Evolutionary conservation across 2,797 vertebrate species (phyloP), one percentile per base, ranked within the genome.

Genomic region (Pseudochirops cupreus): DNA sequence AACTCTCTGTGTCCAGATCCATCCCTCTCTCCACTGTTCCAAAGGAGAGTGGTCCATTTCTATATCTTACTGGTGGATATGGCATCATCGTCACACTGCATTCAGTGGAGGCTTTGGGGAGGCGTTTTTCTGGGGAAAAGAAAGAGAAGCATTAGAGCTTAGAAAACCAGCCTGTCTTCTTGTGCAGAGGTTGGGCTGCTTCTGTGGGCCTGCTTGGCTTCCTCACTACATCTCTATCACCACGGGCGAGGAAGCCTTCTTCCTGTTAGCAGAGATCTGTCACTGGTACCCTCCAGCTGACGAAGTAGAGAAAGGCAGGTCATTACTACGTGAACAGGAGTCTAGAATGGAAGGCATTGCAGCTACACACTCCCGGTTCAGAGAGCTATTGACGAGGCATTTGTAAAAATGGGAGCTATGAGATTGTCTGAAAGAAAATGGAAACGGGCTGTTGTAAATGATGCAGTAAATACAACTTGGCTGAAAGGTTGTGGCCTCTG

Each of bases 11-110:
- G 18, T 39, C 33, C 18, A 82, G 1, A 21, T 18, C n/a, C 39
- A 82, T 18, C 11, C 7, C 18, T 82, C 18, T 46, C 18, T 82
- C n/a, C n/a, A 24, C 67, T 24, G 7, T 82, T 7, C 7, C 67
- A 24, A 82, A 46, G 39, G 39, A 82, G 18, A 82, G 21, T 3
- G 7, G 97, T 74, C 95, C 94, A 33, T 67, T 95, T 96, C 93
- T 94, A 93, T 91, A 87, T 92, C 96, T 95, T 95, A 96, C 96
- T 97, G 96, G 96, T 96, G 94, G 96, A 96, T 95, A 97, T 97
- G 95, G 67, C 52, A 55, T 56, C 6, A 2, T 58, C 58, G 5
- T 0, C 0, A 93, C 59, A 94, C 87, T 90, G 95, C 95, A 95
- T 96, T 94, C 96, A 95, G 67, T 54, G 46, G 62, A 95, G 87